Evolutionary conservation across 2,797 vertebrate species (phyloP).

Genomic region (Anguilla marmorata): DNA sequence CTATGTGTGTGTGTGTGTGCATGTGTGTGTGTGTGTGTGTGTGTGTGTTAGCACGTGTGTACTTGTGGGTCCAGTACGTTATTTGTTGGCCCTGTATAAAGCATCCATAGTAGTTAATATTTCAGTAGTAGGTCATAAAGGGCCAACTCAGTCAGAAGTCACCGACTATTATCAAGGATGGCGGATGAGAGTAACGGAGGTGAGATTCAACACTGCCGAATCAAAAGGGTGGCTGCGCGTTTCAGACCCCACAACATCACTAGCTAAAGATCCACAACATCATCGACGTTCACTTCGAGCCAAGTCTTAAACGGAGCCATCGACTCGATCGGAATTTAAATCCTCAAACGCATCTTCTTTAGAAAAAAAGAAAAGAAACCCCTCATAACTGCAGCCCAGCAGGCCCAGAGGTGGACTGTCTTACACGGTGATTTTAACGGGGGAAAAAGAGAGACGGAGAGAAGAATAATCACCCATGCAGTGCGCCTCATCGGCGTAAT

Average conservation of each 20-base stretch:
- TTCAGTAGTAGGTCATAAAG: neutral
- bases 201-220: neutral
- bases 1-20: neutral
- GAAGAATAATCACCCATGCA: constrained; percentile 74
- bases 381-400: neutral
- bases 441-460: no score
- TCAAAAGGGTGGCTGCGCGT: neutral
- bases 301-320: constrained; percentile 8
- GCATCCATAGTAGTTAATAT: neutral
- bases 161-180: neutral
- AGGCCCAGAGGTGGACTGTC: neutral
- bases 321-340: neutral
- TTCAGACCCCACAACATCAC: neutral
- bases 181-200: neutral
- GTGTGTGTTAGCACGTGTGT: neutral
- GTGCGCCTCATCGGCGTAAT: constrained; percentile 92
- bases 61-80: neutral
- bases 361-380: neutral
- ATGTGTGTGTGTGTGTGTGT: neutral
- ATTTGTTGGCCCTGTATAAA: neutral
- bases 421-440: neutral
- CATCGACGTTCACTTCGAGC: neutral
- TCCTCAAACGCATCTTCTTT: neutral
- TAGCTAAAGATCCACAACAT: neutral
- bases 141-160: neutral